Percentiles rank a stretch among this genome's conserved stretches.
Evolutionary conservation across 2,888 invertebrate genomes (phyloP).

Genomic region (Pandemis corylana): DNA sequence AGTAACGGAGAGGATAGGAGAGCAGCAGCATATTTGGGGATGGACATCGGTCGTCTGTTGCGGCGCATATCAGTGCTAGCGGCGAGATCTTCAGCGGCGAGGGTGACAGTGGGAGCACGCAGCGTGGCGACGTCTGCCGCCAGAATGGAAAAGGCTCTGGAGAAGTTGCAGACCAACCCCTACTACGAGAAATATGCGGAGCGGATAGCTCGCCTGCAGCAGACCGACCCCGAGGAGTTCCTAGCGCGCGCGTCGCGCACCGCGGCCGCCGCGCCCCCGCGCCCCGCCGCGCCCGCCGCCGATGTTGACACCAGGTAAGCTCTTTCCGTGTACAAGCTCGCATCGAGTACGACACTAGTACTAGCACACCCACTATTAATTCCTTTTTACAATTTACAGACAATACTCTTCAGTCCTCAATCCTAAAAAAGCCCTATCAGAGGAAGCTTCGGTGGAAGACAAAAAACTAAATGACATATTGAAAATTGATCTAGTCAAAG

Average conservation of each 20-base stretch:
- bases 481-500: constrained; percentile 90
- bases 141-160: constrained; percentile 78
- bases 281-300: constrained; percentile 52
- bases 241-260: constrained; percentile 84
- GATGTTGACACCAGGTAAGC: constrained; percentile 70
- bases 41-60: constrained; percentile 30
- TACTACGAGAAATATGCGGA: constrained; percentile 92
- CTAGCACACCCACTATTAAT: background rate
- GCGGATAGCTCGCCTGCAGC: constrained; percentile 90
- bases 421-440: constrained; percentile 82
- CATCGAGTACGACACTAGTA: background rate
- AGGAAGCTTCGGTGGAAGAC: constrained; percentile 54
- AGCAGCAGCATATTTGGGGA: constrained; percentile 6
- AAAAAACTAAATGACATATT: constrained; percentile 88
- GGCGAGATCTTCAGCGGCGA: background rate
- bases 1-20: background rate
- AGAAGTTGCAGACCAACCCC: constrained; percentile 88
- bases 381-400: constrained; percentile 64
- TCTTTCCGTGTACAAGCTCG: background rate
- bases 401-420: constrained; percentile 87
- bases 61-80: constrained; percentile 29
- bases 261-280: constrained; percentile 51
- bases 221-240: constrained; percentile 91
- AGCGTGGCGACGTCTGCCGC: constrained; percentile 68
- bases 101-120: constrained; percentile 42